Evolutionary conservation across 2,888 invertebrate genomes (phyloP).

Genomic region (Trachelus troglodyta): DNA sequence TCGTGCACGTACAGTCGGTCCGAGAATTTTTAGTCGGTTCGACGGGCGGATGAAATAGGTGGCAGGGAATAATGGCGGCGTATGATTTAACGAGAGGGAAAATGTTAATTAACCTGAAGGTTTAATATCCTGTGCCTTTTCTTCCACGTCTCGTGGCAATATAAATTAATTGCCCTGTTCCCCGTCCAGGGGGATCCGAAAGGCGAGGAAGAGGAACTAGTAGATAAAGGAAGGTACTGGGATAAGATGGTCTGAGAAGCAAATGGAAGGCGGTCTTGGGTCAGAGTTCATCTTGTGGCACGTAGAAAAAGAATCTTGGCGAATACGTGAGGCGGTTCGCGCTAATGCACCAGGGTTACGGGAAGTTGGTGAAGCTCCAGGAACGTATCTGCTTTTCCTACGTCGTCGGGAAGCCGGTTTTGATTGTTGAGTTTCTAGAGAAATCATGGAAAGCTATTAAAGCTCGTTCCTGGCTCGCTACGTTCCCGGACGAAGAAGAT

Average conservation of each 20-base stretch:
- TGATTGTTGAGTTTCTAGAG: not conserved
- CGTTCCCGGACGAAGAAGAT: not conserved
- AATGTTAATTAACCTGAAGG: slow-evolving; percentile 1
- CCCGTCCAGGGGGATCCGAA: not conserved
- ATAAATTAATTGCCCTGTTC: slow-evolving; percentile 4
- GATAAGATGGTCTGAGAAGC: not conserved
- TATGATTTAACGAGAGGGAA: slow-evolving; percentile 2
- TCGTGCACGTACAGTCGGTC: not conserved
- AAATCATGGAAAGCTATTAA: not conserved
- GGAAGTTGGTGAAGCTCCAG: not conserved
- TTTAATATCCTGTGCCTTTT: not conserved
- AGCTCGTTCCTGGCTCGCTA: not conserved
- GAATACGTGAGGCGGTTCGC: slow-evolving; percentile 8
- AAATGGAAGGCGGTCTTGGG: not conserved
- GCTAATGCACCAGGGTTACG: slow-evolving; percentile 3
- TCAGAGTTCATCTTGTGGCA: slow-evolving; percentile 2
- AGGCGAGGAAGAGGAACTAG: not conserved
- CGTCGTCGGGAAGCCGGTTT: not conserved
- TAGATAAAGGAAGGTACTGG: not conserved
- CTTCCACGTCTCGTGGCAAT: not conserved
- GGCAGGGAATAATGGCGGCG: not conserved
- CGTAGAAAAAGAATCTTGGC: slow-evolving; percentile 9
- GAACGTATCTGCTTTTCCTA: not conserved
- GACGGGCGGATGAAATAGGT: not conserved
- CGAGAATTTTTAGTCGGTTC: not conserved